Evolutionary conservation across 2,888 invertebrate genomes (phyloP), one percentile per base, ranked within the genome.

Genomic region (Leptinotarsa peninsularis): DNA sequence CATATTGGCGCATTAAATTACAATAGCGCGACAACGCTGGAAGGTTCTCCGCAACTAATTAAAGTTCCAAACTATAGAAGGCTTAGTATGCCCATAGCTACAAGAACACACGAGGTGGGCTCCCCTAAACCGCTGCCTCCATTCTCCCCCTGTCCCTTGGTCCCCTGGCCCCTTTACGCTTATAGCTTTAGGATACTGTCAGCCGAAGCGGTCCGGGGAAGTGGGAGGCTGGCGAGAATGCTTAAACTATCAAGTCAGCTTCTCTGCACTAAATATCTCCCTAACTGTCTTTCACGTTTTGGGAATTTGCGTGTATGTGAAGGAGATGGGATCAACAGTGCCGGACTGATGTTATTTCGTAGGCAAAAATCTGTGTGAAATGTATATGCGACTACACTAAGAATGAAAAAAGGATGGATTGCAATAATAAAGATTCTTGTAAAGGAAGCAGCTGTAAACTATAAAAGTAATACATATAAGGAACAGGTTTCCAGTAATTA

Each of bases 51-150:
- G 85, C 85, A 88, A 88, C 88, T 88, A 88, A 88, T 88, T 88
- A 88, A 88, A 88, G 87, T 88, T 88, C 88, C 87, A 87, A 88
- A 88, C 88, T 88, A 79, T 76, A 87, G 86, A 86, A 84, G 87
- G 87, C 88, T 88, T 87, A 87, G 87, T 85, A 49, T 83, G 84
- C 83, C 82, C 83, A 83, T 81, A 83, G 82, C 82, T 82, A 82
- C 81, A 79, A 80, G 81, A 82, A 83, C 79, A 82, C 82, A 80
- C 79, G 76, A 77, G 78, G 72, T 76, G 80, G 77, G 76, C 77
- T 67, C 76, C 78, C 80, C 79, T 68, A 80, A 76, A 80, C 79
- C 81, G 74, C 80, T 72, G 74, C 80, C 76, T 76, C 78, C 77
- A 72, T 78, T 73, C 74, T 66, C 81, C 76, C 77, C 77, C 73